Percentiles rank a stretch among this genome's conserved stretches.
phyloP scores from a whole-genome alignment of 2,888 invertebrate species.

The Drosophila mulleri region DNA sequence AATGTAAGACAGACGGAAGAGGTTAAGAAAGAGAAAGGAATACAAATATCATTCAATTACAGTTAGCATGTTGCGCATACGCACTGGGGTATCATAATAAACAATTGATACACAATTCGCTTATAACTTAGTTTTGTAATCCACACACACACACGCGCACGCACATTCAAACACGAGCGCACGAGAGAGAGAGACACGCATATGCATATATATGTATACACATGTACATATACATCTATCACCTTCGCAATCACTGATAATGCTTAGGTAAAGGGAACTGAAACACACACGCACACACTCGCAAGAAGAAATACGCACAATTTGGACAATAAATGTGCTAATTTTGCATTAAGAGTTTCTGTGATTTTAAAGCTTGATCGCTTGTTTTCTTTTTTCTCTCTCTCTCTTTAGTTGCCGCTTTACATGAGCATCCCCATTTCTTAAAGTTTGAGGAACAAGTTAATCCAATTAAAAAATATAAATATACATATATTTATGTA shows the following conservation, averaged over 20 bases:
- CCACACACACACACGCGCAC: constrained; percentile 11
- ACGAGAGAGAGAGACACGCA: constrained; percentile 3
- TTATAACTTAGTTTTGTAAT: constrained; percentile 33
- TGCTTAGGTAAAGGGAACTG: constrained; percentile 45
- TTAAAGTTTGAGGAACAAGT: constrained; percentile 4
- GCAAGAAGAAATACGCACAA: constrained; percentile 41
- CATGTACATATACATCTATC: constrained; percentile 35
- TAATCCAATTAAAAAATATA: not conserved
- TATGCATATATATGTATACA: constrained; percentile 11
- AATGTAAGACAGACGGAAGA: constrained; percentile 13
- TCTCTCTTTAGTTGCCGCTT: constrained; percentile 3
- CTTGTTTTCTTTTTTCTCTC: constrained; percentile 7
- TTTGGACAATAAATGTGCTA: constrained; percentile 63
- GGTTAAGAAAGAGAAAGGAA: not conserved
- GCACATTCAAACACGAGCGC: not conserved
- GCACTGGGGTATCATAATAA: constrained; percentile 39
- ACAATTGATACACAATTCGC: constrained; percentile 2
- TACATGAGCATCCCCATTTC: constrained; percentile 16
- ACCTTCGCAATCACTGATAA: constrained; percentile 64
- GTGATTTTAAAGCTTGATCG: constrained; percentile 19
- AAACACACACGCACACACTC: constrained; percentile 16
- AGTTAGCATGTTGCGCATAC: constrained; percentile 60
- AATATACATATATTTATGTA: not conserved
- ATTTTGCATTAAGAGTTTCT: constrained; percentile 49
- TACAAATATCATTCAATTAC: constrained; percentile 10